Evolutionary conservation across 92 coral and sea anemone genomes (phyloP).

Genomic region (Zoanthus gigantus): DNA sequence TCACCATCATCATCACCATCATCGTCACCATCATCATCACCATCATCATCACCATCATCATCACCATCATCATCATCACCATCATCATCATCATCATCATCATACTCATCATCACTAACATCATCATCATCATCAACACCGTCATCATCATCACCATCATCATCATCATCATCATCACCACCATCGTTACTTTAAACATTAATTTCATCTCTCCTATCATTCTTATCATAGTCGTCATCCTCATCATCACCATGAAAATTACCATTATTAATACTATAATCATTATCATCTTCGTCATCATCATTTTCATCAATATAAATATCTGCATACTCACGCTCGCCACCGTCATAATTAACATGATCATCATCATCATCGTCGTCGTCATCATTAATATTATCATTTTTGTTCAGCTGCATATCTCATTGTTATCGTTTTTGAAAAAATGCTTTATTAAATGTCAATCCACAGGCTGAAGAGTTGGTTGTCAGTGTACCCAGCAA

Average conservation of each 20-base stretch:
- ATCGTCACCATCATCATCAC: no score
- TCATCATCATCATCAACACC: not conserved
- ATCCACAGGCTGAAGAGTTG: constrained; percentile 63
- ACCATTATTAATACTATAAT: not conserved
- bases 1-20: no score
- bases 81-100: no score
- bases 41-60: no score
- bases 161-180: not conserved
- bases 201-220: not conserved
- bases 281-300: not conserved
- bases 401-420: not conserved
- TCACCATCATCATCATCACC: no score
- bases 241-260: not conserved
- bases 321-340: not conserved
- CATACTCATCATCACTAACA: not conserved
- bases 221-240: not conserved
- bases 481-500: constrained; percentile 84
- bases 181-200: not conserved
- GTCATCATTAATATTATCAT: not conserved
- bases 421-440: not conserved
- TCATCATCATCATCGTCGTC: not conserved
- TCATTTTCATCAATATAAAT: not conserved
- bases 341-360: not conserved
- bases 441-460: no score
- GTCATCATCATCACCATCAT: not conserved